Base-by-base conservation (phyloP, 2,797 vertebrate genomes). In the Epinephelus malabaricus region DNA sequence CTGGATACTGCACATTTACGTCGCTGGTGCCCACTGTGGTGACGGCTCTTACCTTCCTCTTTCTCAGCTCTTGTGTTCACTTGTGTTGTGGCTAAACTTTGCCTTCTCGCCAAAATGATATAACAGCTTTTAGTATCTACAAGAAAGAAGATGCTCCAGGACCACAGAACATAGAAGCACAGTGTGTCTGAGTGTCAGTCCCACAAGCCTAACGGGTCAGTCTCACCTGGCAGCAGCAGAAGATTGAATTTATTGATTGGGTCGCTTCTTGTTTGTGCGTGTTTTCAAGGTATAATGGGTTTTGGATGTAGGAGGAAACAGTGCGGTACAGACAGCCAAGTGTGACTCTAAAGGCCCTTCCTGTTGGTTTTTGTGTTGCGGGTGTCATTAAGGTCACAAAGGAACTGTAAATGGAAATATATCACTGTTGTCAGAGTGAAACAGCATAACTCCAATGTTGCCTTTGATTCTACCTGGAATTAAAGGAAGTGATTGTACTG, bases 201-300 rank as follows among this genome's bases (percentile, higher is more conserved):
- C 81, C 83, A 78, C 63, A 62, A 70, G 70, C 76, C 54, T 9
- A 82, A 73, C 76, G 47, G 69, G 38, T 66, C 66, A 34, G 73
- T 82, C 66, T 73, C 84, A 79, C 84, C 73, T 82, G 85, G 78
- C 80, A 79, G 79, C 76, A 76, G 62, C n/a, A 74, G 81, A 27
- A 92, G 89, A 94, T 89, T 76, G 85, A 83, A 88, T 87, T 80
- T 86, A 93, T 93, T 82, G 89, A 94, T 90, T 53, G 49, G 49
- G 34, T 77, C 69, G 11, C 83, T 89, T 87, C 69, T 86, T 73
- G 56, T 85, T 56, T 69, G n/a, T 72, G 79, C 47, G 77, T 66
- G 81, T 78, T 77, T 74, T 79, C 10, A 6, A 61, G 60, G 56
- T 54, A 55, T 80, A 86, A 86, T 79, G 73, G 86, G 46, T 78